Evolutionary conservation across 2,113 vertebrate species (phyloP), one percentile per base, ranked within the genome.

Genomic region (Mellivora capensis): DNA sequence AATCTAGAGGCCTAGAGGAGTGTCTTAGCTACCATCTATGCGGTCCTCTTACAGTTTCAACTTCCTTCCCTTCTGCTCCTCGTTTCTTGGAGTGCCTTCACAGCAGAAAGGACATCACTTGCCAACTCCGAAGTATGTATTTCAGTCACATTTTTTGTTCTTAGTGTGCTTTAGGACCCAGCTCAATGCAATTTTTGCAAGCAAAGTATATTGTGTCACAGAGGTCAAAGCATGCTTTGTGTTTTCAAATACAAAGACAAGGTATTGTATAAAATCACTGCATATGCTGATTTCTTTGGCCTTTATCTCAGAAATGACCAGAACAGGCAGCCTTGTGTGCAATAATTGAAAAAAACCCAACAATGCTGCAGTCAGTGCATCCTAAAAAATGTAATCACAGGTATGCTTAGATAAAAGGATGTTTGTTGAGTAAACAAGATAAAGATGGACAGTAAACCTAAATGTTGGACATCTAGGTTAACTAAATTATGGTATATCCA

Each of bases 241-340:
- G 87, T 90, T 94, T 97, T 83, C 64, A 91, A 79, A 92, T 91
- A 52, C 34, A 61, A 79, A 83, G 67, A 72, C 39, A 86, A 95
- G 37, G 15, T 54, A 72, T 85, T 93, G 7, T 80, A 89, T 8
- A 79, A 49, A 79, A 85, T 49, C 59, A 89, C 14, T 81, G 34
- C n/a, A 72, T 44, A n/a, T 90, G 82, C 62, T 94, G 85, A 81
- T 87, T 79, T 94, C 42, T 83, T 95, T 79, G 80, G 39, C 12
- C 29, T 94, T 94, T 83, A 72, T 59, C 42, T 92, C 37, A 82
- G 52, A 83, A 72, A 84, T 83, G 69, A 29, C 77, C 69, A 44
- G 37, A 69, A 91, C 34, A 61, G 74, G 37, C 27, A 80, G 54
- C 6, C 31, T 64, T 39, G 62, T 80, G 7, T 83, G 42, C 69